These are phyloP conservation scores for Neotoma lepida DNA, from an alignment of 2,113 vertebrate species.

Conservation along the genomic window DNA sequence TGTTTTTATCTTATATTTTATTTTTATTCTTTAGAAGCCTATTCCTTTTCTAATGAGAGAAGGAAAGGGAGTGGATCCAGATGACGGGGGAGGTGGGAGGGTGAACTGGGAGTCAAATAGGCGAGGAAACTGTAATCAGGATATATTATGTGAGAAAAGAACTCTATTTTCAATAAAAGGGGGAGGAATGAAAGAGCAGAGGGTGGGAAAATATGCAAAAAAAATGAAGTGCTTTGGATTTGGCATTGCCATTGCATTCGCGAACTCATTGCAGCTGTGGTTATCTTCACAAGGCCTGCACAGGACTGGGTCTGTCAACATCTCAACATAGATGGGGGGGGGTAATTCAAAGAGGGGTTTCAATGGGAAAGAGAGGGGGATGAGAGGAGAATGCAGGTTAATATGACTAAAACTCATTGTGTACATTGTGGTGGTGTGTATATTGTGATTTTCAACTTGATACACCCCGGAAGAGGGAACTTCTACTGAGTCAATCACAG, in stretches of 20 bases:
- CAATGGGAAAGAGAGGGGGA: not conserved
- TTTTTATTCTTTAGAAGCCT: not conserved
- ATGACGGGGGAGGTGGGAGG: not conserved
- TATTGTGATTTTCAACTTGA: not conserved
- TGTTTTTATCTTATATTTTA: not conserved
- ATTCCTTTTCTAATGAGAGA: not conserved
- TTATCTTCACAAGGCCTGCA: not conserved
- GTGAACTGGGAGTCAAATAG: not conserved
- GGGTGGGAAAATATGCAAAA: not conserved
- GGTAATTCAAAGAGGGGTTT: not conserved
- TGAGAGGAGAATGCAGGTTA: not conserved
- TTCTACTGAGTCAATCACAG: not conserved
- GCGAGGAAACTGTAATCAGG: not conserved
- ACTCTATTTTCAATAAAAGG: not conserved
- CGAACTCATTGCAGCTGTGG: not conserved
- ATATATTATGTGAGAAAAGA: not conserved
- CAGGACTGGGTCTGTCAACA: not conserved
- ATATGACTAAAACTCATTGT: not conserved
- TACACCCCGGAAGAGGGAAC: not conserved
- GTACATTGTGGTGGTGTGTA: not conserved
- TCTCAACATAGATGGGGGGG: not conserved
- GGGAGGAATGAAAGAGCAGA: not conserved
- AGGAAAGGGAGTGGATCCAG: not conserved
- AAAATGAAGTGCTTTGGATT: not conserved
- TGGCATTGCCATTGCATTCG: not conserved